phyloP scores from a whole-genome alignment of 1,140 invertebrate species.

The Harpegnathos saltator region DNA sequence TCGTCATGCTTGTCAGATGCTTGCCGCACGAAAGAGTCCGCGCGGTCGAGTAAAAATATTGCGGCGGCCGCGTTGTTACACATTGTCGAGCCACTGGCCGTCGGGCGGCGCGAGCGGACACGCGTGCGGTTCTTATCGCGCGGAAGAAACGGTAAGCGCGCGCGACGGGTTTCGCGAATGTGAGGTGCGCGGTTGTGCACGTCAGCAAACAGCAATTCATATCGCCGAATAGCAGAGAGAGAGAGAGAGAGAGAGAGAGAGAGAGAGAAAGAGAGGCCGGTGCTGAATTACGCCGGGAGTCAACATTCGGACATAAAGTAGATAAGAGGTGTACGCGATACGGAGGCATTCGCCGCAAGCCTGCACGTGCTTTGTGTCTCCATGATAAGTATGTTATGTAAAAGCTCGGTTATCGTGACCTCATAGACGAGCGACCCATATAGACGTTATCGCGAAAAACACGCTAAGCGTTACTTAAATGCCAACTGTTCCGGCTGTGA shows the following conservation, averaged over 20 bases:
- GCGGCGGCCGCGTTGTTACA: conserved; percentile 33
- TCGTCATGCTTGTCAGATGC: conserved; percentile 66
- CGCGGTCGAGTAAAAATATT: conserved; percentile 48
- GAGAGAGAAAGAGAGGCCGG: no score
- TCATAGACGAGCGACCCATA: conserved; percentile 1
- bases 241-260: no score
- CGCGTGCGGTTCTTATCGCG: neutral
- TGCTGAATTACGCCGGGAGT: neutral
- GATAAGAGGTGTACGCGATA: neutral
- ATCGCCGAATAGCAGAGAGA: no score
- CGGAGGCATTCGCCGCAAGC: neutral
- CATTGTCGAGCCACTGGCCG: conserved; percentile 1
- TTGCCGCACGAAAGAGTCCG: conserved; percentile 47
- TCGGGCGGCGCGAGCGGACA: conserved; percentile 8
- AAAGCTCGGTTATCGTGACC: neutral
- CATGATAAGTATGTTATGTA: conserved; percentile 2
- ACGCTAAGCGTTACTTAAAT: conserved; percentile 33
- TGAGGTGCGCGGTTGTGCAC: no score
- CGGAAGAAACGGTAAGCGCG: neutral
- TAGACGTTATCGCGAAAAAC: conserved; percentile 32
- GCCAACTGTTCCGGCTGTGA: conserved; percentile 2
- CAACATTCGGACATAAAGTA: neutral
- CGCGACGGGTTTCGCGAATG: no score
- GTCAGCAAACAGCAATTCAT: no score
- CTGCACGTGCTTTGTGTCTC: neutral